Percentiles rank a stretch among this genome's conserved stretches.
phyloP scores from a whole-genome alignment of 2,888 invertebrate genomes.

The Aleiodes testaceus region DNA sequence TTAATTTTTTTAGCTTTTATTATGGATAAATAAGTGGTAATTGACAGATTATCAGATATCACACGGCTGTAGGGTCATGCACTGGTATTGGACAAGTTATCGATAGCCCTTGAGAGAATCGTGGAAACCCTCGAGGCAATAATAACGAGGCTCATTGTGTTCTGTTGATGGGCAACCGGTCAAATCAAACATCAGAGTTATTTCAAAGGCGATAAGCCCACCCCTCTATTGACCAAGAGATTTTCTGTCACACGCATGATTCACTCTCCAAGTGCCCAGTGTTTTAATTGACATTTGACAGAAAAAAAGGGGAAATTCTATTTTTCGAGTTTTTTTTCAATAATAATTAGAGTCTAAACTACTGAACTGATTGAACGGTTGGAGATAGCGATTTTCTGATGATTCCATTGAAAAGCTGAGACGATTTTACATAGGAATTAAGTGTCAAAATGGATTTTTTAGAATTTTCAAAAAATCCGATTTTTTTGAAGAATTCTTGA shows the following conservation, averaged over 20 bases:
- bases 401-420: no score
- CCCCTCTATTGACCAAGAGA: conserved; percentile 56
- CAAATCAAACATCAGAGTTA: conserved; percentile 60
- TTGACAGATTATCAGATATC: conserved; percentile 5
- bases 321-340: conserved; percentile 32
- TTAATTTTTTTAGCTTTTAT: background rate
- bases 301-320: background rate
- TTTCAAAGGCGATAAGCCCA: conserved; percentile 61
- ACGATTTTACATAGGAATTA: no score
- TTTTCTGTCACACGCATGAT: conserved; percentile 67
- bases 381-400: no score
- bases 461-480: no score
- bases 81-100: conserved; percentile 62
- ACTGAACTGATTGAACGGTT: no score
- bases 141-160: conserved; percentile 66
- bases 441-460: no score
- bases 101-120: conserved; percentile 64
- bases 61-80: conserved; percentile 12
- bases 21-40: background rate
- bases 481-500: no score
- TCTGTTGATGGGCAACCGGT: conserved; percentile 61
- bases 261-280: conserved; percentile 44
- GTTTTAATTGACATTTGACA: conserved; percentile 53
- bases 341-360: conserved; percentile 7
- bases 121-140: conserved; percentile 57